Percentiles rank a stretch among this genome's conserved stretches.
Conservation (phyloP, 2,888 invertebrate species). For the Epistrophe eligans region DNA sequence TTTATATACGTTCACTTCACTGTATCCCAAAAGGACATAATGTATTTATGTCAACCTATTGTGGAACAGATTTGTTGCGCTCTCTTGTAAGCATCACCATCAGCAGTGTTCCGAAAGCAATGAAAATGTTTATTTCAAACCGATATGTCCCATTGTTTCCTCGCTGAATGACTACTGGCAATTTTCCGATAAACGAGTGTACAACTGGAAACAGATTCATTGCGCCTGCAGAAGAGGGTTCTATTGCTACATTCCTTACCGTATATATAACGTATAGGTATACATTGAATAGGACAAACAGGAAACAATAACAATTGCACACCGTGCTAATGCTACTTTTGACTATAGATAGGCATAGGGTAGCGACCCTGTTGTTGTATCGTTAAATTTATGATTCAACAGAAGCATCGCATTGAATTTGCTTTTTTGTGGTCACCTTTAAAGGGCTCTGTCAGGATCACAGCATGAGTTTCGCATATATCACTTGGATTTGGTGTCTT, state of each 20-base stretch:
- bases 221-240: slow-evolving; percentile 68
- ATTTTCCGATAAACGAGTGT: slow-evolving; percentile 67
- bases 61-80: slow-evolving; percentile 73
- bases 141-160: slow-evolving; percentile 68
- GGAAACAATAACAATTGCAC: slow-evolving; percentile 76
- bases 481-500: slow-evolving; percentile 72
- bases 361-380: slow-evolving; percentile 49
- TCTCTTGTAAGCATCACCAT: slow-evolving; percentile 64
- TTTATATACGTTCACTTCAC: slow-evolving; percentile 34
- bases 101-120: slow-evolving; percentile 62
- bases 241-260: neutral
- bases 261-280: neutral
- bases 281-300: slow-evolving; percentile 68
- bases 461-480: slow-evolving; percentile 73
- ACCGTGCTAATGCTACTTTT: slow-evolving; percentile 58
- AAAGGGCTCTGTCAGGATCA: slow-evolving; percentile 70
- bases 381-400: slow-evolving; percentile 68
- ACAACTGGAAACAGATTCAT: slow-evolving; percentile 58
- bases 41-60: slow-evolving; percentile 74
- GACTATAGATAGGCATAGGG: slow-evolving; percentile 57
- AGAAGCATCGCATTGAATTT: slow-evolving; percentile 72
- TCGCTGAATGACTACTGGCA: slow-evolving; percentile 59
- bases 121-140: slow-evolving; percentile 75
- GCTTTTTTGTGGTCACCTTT: slow-evolving; percentile 75
- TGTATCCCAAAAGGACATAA: slow-evolving; percentile 65